Base-by-base conservation (phyloP, 2,888 invertebrate genomes). In the Drosophila rubida region DNA sequence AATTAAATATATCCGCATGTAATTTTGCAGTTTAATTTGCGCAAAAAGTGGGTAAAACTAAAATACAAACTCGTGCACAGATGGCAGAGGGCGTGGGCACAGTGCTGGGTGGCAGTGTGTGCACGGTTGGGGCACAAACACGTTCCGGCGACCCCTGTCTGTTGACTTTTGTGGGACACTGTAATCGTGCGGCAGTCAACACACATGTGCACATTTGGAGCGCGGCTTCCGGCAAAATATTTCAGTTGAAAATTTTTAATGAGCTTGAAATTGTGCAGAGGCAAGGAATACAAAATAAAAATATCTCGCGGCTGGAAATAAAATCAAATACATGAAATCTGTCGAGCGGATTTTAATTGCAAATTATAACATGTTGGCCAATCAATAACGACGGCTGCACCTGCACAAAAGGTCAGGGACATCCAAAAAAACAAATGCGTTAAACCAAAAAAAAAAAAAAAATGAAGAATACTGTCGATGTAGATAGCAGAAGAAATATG, bases 191-290 rank as follows among this genome's bases (percentile, higher is more conserved):
- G 65, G 45, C 49, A 58, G 66, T 25, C 64, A 35, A 59, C 23
- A 57, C 14, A 37, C 30, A 54, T 25, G 37, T 41, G 45, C 48
- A 41, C 44, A 73, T 73, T 67, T 67, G 62, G 51, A 82, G 63
- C 41, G 62, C 30, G 54, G 82, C 71, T 88, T 87, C 85, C 86
- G 76, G 82, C 75, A 76, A 76, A 88, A 80, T 84, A 86, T 88
- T 87, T 86, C 89, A 88, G 82, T 85, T 88, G 89, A 84, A 87
- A 69, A 86, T 78, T 86, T 86, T 88, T 86, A 86, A 86, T 86
- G 86, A 86, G 89, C 86, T 82, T 76, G 54, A 78, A 88, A 78
- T 80, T 75, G 69, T 75, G 44, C 51, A 65, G 54, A 53, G 64
- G 55, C 25, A 61, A 62, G 60, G 61, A 63, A 48, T 53, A 65